phyloP scores from a whole-genome alignment of 1,140 invertebrate genomes.

The Aphis gossypii region DNA sequence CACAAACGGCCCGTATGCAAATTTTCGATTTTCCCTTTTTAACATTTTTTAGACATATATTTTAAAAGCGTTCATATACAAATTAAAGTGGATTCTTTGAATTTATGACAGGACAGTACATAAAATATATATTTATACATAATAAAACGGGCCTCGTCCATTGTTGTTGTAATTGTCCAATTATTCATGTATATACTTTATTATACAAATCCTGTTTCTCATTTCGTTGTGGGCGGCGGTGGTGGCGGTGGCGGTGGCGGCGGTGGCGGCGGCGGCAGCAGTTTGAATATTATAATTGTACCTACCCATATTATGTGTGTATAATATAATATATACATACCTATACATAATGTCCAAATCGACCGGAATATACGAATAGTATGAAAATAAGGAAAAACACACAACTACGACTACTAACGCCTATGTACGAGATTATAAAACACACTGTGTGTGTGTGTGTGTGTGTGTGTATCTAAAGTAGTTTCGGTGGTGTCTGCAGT shows the following conservation, averaged over 20 bases:
- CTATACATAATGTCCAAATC: background rate
- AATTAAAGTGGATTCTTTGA: conserved; percentile 47
- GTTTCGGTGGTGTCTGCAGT: background rate
- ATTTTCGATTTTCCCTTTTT: conserved; percentile 41
- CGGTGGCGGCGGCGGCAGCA: background rate
- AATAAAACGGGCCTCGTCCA: conserved; percentile 16
- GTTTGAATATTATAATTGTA: conserved; percentile 31
- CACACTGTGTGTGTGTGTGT: background rate
- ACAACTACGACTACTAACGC: background rate
- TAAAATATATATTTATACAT: background rate
- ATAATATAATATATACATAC: background rate
- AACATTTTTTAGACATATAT: conserved; percentile 48
- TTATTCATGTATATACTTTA: conserved; percentile 52
- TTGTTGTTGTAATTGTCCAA: conserved; percentile 56
- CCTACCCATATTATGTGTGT: background rate
- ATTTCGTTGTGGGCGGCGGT: conserved; percentile 33
- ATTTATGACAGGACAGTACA: conserved; percentile 17
- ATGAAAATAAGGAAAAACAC: background rate
- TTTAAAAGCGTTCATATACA: conserved; percentile 31
- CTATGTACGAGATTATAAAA: background rate
- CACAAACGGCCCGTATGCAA: conserved; percentile 30
- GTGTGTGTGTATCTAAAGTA: background rate
- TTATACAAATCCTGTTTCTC: conserved; percentile 52
- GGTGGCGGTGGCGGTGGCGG: background rate
- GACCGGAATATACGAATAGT: background rate